These are phyloP conservation scores for Coleophora flavipennella DNA, from an alignment of 2,888 invertebrate genomes.

Conservation along the genomic window DNA sequence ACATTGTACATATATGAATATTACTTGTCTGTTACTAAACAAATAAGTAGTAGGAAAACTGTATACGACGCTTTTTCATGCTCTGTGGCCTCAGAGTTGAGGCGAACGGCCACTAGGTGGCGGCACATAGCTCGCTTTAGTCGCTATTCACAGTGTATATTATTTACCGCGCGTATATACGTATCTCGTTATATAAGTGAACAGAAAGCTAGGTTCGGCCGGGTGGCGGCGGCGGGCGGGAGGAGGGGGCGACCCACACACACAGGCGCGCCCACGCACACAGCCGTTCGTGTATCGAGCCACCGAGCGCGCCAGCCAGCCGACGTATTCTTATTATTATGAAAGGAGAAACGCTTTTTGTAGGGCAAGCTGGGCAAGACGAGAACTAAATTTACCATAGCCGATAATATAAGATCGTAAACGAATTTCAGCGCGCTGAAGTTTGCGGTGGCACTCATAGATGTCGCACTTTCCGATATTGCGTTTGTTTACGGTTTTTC, in stretches of 20 bases:
- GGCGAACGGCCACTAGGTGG: constrained; percentile 63
- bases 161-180: constrained; percentile 63
- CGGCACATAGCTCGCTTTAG: constrained; percentile 65
- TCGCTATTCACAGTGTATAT: constrained; percentile 65
- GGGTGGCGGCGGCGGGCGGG: constrained; percentile 16
- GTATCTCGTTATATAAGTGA: constrained; percentile 69
- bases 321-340: constrained; percentile 76
- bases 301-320: constrained; percentile 62
- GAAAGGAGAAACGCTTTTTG: constrained; percentile 74
- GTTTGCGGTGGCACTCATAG: constrained; percentile 59
- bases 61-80: constrained; percentile 24
- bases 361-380: constrained; percentile 71
- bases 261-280: constrained; percentile 32
- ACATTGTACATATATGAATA: too few species aligned
- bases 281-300: constrained; percentile 52
- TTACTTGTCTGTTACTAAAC: too few species aligned
- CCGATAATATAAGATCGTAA: constrained; percentile 69
- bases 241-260: constrained; percentile 25
- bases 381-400: constrained; percentile 71
- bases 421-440: constrained; percentile 66
- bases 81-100: constrained; percentile 37
- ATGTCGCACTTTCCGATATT: constrained; percentile 54
- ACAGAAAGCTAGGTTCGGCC: constrained; percentile 66
- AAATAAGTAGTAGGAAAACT: constrained; percentile 28
- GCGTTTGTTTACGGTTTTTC: constrained; percentile 23